These are phyloP conservation scores for Zosterops japonicus DNA, from an alignment of 2,113 vertebrate species.

Conservation along the genomic window DNA sequence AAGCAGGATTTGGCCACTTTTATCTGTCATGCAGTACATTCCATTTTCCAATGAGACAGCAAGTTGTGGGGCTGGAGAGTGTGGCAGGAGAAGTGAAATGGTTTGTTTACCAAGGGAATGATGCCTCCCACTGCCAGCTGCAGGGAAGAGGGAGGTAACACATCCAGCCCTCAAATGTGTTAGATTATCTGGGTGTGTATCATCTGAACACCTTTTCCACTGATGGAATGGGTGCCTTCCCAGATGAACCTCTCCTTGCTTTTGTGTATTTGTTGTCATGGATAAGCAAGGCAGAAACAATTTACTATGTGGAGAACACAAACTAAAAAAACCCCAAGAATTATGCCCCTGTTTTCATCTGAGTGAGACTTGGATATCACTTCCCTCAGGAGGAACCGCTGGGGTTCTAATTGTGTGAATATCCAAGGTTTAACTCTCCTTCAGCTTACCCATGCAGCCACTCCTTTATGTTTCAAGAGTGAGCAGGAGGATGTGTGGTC, in stretches of 20 bases:
- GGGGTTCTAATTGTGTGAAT: not conserved
- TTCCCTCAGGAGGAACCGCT: not conserved
- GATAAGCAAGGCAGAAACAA: not conserved
- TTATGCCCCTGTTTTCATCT: not conserved
- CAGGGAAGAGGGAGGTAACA: not conserved
- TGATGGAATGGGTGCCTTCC: not conserved
- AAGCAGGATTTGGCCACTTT: not conserved
- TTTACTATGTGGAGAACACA: not conserved
- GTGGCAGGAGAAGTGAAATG: not conserved
- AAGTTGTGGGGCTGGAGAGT: not conserved
- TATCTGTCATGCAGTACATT: not conserved
- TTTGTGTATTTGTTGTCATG: not conserved
- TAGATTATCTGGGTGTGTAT: not conserved
- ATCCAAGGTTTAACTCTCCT: not conserved
- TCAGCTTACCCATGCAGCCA: not conserved
- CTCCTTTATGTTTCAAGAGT: not conserved
- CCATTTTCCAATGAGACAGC: not conserved
- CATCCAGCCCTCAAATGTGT: not conserved
- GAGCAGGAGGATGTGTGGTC: not conserved
- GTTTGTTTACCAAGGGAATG: not conserved
- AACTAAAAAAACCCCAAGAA: not conserved
- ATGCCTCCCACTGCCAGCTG: not conserved
- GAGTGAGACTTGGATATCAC: not conserved
- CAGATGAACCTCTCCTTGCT: not conserved
- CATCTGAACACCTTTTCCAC: not conserved